Evolutionary conservation across 2,113 vertebrate species (phyloP).

Genomic region (Pachycephala philippinensis): DNA sequence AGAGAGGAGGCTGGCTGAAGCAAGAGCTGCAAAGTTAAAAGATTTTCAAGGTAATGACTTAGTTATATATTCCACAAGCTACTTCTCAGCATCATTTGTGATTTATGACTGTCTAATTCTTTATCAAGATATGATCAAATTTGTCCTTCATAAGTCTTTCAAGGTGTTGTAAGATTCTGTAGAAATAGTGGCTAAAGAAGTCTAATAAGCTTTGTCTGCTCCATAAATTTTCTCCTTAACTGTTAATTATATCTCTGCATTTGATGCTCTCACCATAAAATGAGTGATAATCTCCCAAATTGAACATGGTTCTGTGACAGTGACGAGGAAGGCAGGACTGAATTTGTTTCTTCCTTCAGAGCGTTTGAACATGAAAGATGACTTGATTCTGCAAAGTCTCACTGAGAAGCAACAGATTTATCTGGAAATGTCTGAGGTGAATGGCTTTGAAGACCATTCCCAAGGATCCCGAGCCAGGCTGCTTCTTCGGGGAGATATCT

Average conservation of each 20-base stretch:
- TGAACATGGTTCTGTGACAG: background rate
- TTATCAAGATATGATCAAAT: background rate
- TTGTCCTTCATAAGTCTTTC: background rate
- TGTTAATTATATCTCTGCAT: background rate
- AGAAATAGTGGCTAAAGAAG: background rate
- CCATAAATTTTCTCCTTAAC: background rate
- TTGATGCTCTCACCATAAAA: background rate
- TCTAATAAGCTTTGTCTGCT: background rate
- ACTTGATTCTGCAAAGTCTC: constrained; percentile 80
- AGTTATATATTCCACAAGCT: background rate
- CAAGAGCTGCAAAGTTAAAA: constrained; percentile 73
- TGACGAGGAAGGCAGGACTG: background rate
- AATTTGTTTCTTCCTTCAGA: constrained; percentile 67
- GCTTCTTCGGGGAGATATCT: constrained; percentile 77
- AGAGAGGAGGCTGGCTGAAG: constrained; percentile 65
- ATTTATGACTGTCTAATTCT: background rate
- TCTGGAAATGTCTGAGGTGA: constrained; percentile 81
- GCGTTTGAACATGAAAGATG: constrained; percentile 81
- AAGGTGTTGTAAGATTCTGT: background rate
- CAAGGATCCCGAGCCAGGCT: constrained; percentile 47
- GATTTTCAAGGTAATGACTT: constrained; percentile 86
- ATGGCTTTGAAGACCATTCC: constrained; percentile 74
- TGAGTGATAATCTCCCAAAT: background rate
- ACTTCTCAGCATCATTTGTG: background rate
- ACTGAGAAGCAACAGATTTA: constrained; percentile 90